Percentiles rank a stretch among this genome's conserved stretches.
These are phyloP conservation scores for Belgica antarctica DNA, from an alignment of 2,888 invertebrate genomes.

Conservation along the genomic window DNA sequence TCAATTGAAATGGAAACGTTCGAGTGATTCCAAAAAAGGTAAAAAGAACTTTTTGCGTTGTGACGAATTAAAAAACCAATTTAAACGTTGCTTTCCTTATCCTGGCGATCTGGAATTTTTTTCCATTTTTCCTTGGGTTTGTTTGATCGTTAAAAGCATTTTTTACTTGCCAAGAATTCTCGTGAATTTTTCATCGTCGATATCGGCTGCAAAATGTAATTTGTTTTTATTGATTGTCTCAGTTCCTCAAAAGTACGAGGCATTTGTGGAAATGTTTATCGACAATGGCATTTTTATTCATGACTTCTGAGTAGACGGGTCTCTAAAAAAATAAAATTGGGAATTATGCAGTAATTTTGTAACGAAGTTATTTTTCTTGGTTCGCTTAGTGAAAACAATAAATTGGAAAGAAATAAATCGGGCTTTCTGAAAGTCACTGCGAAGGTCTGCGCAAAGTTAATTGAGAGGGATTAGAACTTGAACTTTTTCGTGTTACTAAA, in stretches of 20 bases:
- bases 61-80: constrained; percentile 22
- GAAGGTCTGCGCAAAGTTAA: too few species aligned
- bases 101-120: constrained; percentile 16
- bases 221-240: constrained; percentile 21
- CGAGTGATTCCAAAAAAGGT: too few species aligned
- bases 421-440: too few species aligned
- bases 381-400: constrained; percentile 9
- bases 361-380: background rate
- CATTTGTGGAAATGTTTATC: constrained; percentile 2
- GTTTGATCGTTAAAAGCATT: constrained; percentile 43
- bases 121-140: constrained; percentile 36
- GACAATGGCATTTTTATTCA: background rate
- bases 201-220: constrained; percentile 24
- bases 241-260: background rate
- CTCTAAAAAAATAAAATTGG: background rate
- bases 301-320: background rate
- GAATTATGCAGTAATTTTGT: constrained; percentile 6
- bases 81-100: constrained; percentile 2
- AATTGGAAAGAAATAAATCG: constrained; percentile 10
- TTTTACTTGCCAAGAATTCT: background rate
- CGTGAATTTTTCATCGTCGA: constrained; percentile 16
- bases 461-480: too few species aligned
- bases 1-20: background rate
- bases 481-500: too few species aligned
- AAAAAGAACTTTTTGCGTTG: constrained; percentile 31